Evolutionary conservation across 2,888 invertebrate species (phyloP).

Genomic region (Pharmacophagus antenor): DNA sequence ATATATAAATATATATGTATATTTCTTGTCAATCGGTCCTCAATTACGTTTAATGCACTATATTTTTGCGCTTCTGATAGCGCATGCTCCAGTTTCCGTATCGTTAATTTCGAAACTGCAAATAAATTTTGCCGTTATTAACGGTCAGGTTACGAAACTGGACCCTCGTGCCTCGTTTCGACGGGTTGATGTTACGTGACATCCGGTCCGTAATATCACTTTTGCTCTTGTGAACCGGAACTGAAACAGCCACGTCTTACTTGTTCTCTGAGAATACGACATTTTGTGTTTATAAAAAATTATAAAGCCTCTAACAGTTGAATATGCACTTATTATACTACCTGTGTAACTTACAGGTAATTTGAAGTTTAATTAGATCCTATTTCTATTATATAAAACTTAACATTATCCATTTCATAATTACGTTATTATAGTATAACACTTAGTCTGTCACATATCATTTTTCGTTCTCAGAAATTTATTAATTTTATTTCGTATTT

Average conservation of each 20-base stretch:
- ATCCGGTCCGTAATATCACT: conserved; percentile 20
- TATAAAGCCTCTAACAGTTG: too few relatives aligned
- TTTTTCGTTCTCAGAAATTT: too few relatives aligned
- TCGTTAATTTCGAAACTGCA: conserved; percentile 6
- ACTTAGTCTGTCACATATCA: too few relatives aligned
- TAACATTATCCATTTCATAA: too few relatives aligned
- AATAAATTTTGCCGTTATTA: conserved; percentile 14
- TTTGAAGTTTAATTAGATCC: too few relatives aligned
- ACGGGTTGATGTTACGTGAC: conserved; percentile 7
- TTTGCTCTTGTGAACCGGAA: conserved; percentile 24
- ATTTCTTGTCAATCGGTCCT: too few relatives aligned
- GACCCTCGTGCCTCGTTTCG: background rate
- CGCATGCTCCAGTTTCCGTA: conserved; percentile 3
- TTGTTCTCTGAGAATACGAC: background rate
- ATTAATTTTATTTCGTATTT: too few relatives aligned
- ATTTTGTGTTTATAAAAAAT: background rate
- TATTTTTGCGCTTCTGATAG: background rate
- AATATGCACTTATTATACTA: too few relatives aligned
- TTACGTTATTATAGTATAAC: too few relatives aligned
- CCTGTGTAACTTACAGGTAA: too few relatives aligned
- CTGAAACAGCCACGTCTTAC: background rate
- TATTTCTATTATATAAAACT: too few relatives aligned
- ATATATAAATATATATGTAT: too few relatives aligned
- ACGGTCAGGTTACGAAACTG: conserved; percentile 22
- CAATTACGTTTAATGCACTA: background rate